phyloP scores from a whole-genome alignment of 2,888 invertebrate genomes.

The Xiphydria camelus region DNA sequence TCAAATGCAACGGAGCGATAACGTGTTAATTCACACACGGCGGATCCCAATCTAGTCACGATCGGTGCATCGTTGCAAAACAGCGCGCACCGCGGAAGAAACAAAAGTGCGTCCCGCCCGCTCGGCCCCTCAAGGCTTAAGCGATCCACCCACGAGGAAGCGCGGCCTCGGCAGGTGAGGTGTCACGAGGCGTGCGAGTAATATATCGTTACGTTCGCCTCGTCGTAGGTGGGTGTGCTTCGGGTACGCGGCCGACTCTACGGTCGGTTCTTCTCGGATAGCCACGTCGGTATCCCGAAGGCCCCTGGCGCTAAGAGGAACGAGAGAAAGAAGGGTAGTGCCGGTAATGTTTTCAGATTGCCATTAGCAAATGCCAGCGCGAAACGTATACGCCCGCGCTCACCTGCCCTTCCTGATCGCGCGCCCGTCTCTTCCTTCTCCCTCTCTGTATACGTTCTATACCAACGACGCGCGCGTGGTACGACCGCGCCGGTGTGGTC shows the following conservation, averaged over 20 bases:
- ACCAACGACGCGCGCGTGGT: conserved; percentile 8
- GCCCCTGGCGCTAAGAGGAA: conserved; percentile 48
- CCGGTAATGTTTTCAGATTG: conserved; percentile 42
- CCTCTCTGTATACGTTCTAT: conserved; percentile 10
- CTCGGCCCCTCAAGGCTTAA: conserved; percentile 21
- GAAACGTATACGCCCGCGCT: conserved; percentile 39
- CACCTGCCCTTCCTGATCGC: conserved; percentile 28
- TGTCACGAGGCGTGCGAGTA: conserved; percentile 56
- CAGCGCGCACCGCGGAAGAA: conserved; percentile 35
- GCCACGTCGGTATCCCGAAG: conserved; percentile 31
- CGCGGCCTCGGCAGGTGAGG: conserved; percentile 53
- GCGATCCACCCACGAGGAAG: conserved; percentile 57
- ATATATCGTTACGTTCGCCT: conserved; percentile 50
- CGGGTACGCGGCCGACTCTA: conserved; percentile 19
- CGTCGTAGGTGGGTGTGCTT: conserved; percentile 48
- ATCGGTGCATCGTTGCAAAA: too few relatives aligned
- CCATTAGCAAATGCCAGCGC: conserved; percentile 50
- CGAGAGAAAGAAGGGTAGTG: conserved; percentile 37
- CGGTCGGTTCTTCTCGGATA: neutral
- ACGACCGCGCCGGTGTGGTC: neutral
- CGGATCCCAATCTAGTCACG: too few relatives aligned
- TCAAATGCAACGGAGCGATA: too few relatives aligned
- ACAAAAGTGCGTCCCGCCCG: conserved; percentile 38
- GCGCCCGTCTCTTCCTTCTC: conserved; percentile 9
- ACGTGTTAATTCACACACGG: too few relatives aligned